A percentile compares a stretch with the other conserved stretches of the same genome.
These are phyloP conservation scores for Strigamia transsilvanica DNA, from an alignment of 2,888 invertebrate genomes.

Conservation along the genomic window DNA sequence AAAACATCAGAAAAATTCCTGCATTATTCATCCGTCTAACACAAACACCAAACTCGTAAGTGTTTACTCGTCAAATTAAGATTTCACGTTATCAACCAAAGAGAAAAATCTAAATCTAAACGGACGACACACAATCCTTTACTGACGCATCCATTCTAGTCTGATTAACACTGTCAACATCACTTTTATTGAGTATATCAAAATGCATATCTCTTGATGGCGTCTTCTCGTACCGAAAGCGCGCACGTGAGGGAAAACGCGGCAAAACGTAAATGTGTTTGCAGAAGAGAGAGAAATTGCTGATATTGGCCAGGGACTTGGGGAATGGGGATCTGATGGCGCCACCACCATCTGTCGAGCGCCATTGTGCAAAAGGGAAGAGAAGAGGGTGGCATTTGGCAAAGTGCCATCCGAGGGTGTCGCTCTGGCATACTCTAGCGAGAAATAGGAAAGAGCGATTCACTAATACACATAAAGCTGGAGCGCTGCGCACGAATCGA, in stretches of 20 bases:
- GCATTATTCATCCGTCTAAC: too few relatives aligned
- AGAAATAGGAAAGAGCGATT: slow-evolving; percentile 34
- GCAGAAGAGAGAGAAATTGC: slow-evolving; percentile 43
- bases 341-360: slow-evolving; percentile 47
- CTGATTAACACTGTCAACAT: slow-evolving; percentile 49
- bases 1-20: too few relatives aligned
- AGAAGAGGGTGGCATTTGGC: slow-evolving; percentile 24
- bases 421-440: slow-evolving; percentile 28
- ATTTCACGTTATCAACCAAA: background rate
- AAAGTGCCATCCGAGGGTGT: slow-evolving; percentile 33
- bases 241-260: slow-evolving; percentile 34
- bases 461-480: slow-evolving; percentile 32
- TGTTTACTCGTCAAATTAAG: background rate
- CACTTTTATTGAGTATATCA: slow-evolving; percentile 40
- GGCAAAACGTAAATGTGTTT: slow-evolving; percentile 36
- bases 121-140: background rate
- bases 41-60: too few relatives aligned
- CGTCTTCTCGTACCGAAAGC: background rate
- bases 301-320: slow-evolving; percentile 43
- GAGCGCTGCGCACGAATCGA: background rate
- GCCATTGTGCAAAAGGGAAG: slow-evolving; percentile 32
- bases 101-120: background rate
- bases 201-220: slow-evolving; percentile 42
- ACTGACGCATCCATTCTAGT: background rate
- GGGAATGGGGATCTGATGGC: slow-evolving; percentile 48